phyloP scores from a whole-genome alignment of 2,113 vertebrate genomes.

The Leiothrix lutea region DNA sequence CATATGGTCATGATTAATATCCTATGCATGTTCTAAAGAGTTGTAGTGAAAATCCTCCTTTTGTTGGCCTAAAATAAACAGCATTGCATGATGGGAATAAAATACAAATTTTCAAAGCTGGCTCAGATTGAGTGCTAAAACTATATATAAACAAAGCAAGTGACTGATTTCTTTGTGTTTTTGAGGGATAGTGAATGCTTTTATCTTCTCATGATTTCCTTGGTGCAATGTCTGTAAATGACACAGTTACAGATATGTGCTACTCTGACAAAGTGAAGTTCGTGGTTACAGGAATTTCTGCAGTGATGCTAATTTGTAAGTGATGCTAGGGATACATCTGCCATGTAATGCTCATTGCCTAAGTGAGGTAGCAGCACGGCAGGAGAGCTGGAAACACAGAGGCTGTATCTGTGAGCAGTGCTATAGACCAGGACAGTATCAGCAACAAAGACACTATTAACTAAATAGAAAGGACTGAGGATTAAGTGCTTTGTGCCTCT shows the following conservation, averaged over 20 bases:
- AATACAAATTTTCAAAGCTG: background rate
- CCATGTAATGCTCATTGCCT: background rate
- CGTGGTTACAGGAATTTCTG: background rate
- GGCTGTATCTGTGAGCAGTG: background rate
- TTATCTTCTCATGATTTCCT: background rate
- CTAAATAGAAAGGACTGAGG: conserved; percentile 1
- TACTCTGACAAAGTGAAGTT: background rate
- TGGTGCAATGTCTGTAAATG: background rate
- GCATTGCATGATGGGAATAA: background rate
- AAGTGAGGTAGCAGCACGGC: background rate
- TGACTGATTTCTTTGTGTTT: background rate
- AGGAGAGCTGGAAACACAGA: conserved; percentile 5
- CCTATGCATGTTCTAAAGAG: background rate
- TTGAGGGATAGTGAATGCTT: background rate
- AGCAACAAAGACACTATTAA: conserved; percentile 34
- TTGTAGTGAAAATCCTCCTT: background rate
- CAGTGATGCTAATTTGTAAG: conserved; percentile 2
- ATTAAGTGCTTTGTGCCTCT: conserved; percentile 37
- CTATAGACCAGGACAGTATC: background rate
- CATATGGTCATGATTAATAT: background rate
- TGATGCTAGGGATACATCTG: background rate
- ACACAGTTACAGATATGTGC: background rate
- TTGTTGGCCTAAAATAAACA: background rate
- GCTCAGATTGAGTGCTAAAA: background rate
- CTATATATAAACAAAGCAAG: background rate